A percentile compares a stretch with the other conserved stretches of the same genome.
These are phyloP conservation scores for Laspeyria flexula DNA, from an alignment of 2,888 invertebrate species.

Conservation along the genomic window DNA sequence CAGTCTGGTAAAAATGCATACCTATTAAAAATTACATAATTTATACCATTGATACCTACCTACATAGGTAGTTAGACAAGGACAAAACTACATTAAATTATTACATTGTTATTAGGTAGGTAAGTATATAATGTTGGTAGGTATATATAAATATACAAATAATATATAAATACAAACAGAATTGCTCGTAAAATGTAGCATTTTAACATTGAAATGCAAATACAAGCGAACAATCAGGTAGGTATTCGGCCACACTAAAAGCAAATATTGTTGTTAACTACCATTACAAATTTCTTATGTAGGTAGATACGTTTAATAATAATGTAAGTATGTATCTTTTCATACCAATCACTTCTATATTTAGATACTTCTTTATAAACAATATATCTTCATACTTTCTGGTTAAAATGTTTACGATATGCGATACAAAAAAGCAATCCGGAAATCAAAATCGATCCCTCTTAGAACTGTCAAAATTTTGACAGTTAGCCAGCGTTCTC, in stretches of 20 bases:
- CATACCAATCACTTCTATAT: slow-evolving; percentile 37
- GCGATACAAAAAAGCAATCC: too few species aligned
- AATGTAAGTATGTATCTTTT: slow-evolving; percentile 23
- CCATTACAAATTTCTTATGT: slow-evolving; percentile 21
- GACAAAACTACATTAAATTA: too few species aligned
- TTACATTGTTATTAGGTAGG: too few species aligned
- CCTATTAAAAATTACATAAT: neutral
- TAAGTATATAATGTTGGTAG: too few species aligned
- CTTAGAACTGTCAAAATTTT: slow-evolving; percentile 32
- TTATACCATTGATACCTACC: too few species aligned
- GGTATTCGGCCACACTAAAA: slow-evolving; percentile 5
- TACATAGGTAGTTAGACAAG: too few species aligned
- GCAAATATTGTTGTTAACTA: slow-evolving; percentile 21
- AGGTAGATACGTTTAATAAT: neutral
- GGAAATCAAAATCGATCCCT: slow-evolving; percentile 12
- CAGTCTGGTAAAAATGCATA: neutral
- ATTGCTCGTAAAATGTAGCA: neutral
- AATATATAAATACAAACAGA: too few species aligned
- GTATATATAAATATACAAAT: too few species aligned
- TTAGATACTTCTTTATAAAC: slow-evolving; percentile 13
- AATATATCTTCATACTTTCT: slow-evolving; percentile 17
- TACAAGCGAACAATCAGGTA: neutral
- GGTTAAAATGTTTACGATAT: slow-evolving; percentile 9
- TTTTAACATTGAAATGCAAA: slow-evolving; percentile 9
- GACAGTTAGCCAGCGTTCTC: slow-evolving; percentile 21